Conservation (phyloP, 2,888 invertebrate genomes). For the Schizotus pectinicornis region DNA sequence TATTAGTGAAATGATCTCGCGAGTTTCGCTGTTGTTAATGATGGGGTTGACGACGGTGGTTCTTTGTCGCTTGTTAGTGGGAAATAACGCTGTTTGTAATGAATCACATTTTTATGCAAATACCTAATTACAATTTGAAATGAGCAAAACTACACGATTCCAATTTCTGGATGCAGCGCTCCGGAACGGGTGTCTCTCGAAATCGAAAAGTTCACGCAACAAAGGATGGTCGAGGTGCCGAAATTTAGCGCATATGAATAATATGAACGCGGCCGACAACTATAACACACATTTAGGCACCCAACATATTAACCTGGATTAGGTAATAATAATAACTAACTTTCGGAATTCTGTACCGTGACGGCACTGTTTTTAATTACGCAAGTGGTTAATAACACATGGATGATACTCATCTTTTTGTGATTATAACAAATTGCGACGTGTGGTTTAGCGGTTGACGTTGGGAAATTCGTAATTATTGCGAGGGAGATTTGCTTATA, state of each 20-base stretch:
- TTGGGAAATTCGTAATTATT: slow-evolving; percentile 1
- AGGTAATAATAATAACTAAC: slow-evolving; percentile 53
- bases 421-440: slow-evolving; percentile 28
- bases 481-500: slow-evolving; percentile 1
- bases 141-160: slow-evolving; percentile 28
- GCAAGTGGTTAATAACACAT: slow-evolving; percentile 46
- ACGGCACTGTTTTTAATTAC: slow-evolving; percentile 44
- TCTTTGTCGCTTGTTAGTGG: slow-evolving; percentile 12
- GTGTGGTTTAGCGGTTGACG: not conserved
- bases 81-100: slow-evolving; percentile 20
- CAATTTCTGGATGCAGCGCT: slow-evolving; percentile 27
- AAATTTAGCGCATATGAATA: slow-evolving; percentile 16
- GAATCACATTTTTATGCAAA: slow-evolving; percentile 30
- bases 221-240: slow-evolving; percentile 10
- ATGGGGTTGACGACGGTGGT: not conserved
- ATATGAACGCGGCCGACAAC: slow-evolving; percentile 16
- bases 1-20: not conserved
- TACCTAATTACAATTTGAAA: slow-evolving; percentile 28
- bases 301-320: slow-evolving; percentile 56
- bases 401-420: slow-evolving; percentile 43
- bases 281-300: slow-evolving; percentile 38
- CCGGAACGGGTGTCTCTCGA: slow-evolving; percentile 21
- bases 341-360: slow-evolving; percentile 50
- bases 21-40: not conserved
- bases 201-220: slow-evolving; percentile 4